Conservation (phyloP, 2,888 invertebrate genomes). For the Petrolisthes cinctipes region DNA sequence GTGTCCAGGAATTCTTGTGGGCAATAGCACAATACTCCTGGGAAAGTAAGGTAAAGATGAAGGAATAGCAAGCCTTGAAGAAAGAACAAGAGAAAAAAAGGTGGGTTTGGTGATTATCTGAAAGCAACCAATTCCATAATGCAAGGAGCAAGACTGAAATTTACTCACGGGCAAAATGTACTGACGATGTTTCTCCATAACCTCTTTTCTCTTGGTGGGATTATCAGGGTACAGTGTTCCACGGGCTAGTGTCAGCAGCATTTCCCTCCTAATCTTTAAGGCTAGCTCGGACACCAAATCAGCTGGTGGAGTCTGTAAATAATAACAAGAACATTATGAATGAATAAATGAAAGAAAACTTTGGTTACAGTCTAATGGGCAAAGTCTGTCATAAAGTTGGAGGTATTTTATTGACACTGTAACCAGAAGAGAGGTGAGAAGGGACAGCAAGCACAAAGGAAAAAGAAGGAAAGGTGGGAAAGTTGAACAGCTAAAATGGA, state of each 20-base stretch:
- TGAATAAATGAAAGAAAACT: not conserved
- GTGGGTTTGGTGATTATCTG: not conserved
- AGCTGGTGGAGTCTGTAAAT: conserved; percentile 84
- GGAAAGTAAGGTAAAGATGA: not conserved
- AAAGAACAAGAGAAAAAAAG: not conserved
- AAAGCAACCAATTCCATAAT: not conserved
- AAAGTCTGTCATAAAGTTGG: not conserved
- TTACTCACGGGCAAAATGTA: conserved; percentile 61
- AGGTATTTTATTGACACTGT: not conserved
- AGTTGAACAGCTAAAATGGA: too few relatives aligned
- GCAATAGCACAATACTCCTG: not conserved
- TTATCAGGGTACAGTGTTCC: conserved; percentile 76
- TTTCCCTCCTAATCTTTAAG: conserved; percentile 85
- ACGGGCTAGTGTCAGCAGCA: conserved; percentile 79
- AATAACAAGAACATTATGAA: not conserved
- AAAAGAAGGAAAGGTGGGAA: too few relatives aligned
- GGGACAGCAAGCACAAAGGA: too few relatives aligned
- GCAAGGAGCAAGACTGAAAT: not conserved
- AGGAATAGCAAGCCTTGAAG: not conserved
- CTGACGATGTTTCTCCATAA: conserved; percentile 81
- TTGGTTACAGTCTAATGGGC: not conserved
- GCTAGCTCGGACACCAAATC: conserved; percentile 90
- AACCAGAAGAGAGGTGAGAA: not conserved
- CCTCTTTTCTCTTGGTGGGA: conserved; percentile 77
- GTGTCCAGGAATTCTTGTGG: too few relatives aligned